phyloP scores from a whole-genome alignment of 1,140 invertebrate species.

The Hyles euphorbiae region DNA sequence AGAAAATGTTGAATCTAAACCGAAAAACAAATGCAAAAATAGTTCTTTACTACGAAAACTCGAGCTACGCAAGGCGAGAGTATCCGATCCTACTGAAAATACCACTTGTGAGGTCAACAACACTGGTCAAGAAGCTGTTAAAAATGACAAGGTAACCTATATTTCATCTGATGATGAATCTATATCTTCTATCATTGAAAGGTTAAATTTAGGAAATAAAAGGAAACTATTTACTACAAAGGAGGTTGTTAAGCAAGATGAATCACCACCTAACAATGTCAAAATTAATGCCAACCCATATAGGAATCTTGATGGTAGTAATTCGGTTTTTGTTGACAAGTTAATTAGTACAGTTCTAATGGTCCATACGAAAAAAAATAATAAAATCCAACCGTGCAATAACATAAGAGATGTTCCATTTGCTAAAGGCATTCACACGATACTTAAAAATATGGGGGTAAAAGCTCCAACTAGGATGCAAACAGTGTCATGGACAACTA shows the following conservation, averaged over 20 bases:
- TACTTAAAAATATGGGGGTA: constrained; percentile 42
- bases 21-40: neutral
- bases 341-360: constrained; percentile 50
- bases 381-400: constrained; percentile 38
- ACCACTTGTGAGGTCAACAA: neutral
- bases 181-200: constrained; percentile 1
- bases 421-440: constrained; percentile 38
- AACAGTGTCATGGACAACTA: constrained; percentile 64
- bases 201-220: neutral
- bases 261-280: neutral
- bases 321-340: constrained; percentile 58
- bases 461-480: constrained; percentile 58
- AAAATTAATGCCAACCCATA: constrained; percentile 50
- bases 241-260: neutral
- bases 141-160: neutral
- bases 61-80: neutral
- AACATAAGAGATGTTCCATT: constrained; percentile 49
- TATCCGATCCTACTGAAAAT: neutral
- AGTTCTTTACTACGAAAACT: neutral
- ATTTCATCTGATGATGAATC: constrained; percentile 1
- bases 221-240: no score
- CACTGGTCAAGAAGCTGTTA: neutral
- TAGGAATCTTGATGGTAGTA: constrained; percentile 45
- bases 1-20: neutral
- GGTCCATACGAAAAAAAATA: constrained; percentile 58